phyloP scores from a whole-genome alignment of 2,797 vertebrate genomes.

The Benthosema pterotum region DNA sequence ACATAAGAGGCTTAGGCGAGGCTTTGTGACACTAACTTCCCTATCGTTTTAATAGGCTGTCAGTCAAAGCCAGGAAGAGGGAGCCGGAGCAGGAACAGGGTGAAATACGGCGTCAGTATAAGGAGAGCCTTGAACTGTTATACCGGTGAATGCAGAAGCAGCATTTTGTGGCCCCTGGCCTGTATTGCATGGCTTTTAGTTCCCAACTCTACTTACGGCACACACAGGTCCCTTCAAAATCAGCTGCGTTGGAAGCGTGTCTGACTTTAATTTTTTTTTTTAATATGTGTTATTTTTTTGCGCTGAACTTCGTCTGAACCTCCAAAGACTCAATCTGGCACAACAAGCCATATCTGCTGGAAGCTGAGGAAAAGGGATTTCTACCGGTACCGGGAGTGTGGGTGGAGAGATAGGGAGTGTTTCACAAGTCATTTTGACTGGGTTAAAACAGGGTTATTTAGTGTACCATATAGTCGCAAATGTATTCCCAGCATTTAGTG shows the following conservation, averaged over 20 bases:
- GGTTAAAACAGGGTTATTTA: slow-evolving; percentile 32
- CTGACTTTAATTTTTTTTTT: background rate
- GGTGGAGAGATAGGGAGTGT: slow-evolving; percentile 10
- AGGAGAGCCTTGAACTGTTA: slow-evolving; percentile 10
- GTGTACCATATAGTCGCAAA: slow-evolving; percentile 26
- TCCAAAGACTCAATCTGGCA: slow-evolving; percentile 22
- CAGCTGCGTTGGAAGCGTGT: slow-evolving; percentile 35
- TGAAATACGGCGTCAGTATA: slow-evolving; percentile 57
- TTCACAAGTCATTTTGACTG: slow-evolving; percentile 40
- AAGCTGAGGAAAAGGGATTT: slow-evolving; percentile 35
- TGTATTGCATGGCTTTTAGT: slow-evolving; percentile 20
- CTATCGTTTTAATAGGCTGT: slow-evolving; percentile 73
- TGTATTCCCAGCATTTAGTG: too few relatives aligned
- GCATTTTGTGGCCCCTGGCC: slow-evolving; percentile 12
- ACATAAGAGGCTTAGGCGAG: slow-evolving; percentile 63
- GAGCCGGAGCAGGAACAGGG: slow-evolving; percentile 27
- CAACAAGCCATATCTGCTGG: slow-evolving; percentile 34
- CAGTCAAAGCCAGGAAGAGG: slow-evolving; percentile 56
- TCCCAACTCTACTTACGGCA: slow-evolving; percentile 34
- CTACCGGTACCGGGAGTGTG: slow-evolving; percentile 32
- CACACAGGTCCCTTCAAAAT: slow-evolving; percentile 24
- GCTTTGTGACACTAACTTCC: slow-evolving; percentile 64
- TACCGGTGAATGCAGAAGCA: slow-evolving; percentile 44
- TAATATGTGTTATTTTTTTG: slow-evolving; percentile 1
- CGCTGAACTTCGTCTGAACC: slow-evolving; percentile 60